Percentiles rank a stretch among this genome's conserved stretches.
These are phyloP conservation scores for Ameiurus melas DNA, from an alignment of 2,113 vertebrate species.

Conservation along the genomic window DNA sequence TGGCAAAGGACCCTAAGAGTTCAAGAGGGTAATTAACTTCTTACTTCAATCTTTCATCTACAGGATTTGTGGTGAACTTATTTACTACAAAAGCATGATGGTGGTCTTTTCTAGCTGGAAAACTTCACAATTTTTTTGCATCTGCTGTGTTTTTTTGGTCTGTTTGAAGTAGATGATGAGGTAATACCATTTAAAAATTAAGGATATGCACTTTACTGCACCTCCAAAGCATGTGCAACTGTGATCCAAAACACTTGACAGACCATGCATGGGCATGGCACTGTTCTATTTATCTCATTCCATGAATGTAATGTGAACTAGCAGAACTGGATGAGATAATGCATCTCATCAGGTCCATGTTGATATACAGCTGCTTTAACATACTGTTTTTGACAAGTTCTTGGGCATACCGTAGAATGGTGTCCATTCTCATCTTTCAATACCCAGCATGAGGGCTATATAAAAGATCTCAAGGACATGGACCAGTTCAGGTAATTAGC, in stretches of 20 bases:
- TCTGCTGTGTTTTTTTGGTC: background rate
- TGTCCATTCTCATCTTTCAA: background rate
- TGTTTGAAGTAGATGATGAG: background rate
- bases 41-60: background rate
- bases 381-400: background rate
- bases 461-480: conserved; percentile 29
- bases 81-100: background rate
- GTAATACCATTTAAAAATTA: background rate
- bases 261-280: background rate
- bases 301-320: background rate
- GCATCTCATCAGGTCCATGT: background rate
- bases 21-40: background rate
- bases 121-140: background rate
- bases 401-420: background rate
- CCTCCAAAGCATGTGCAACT: background rate
- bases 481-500: conserved; percentile 25
- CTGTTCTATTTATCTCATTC: background rate
- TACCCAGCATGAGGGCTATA: background rate
- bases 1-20: background rate
- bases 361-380: background rate
- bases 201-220: background rate
- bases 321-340: background rate
- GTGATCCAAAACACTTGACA: background rate
- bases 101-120: background rate
- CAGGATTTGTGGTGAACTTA: background rate